Base-by-base conservation (phyloP, 2,888 invertebrate genomes). In the Mimachlamys varia region DNA sequence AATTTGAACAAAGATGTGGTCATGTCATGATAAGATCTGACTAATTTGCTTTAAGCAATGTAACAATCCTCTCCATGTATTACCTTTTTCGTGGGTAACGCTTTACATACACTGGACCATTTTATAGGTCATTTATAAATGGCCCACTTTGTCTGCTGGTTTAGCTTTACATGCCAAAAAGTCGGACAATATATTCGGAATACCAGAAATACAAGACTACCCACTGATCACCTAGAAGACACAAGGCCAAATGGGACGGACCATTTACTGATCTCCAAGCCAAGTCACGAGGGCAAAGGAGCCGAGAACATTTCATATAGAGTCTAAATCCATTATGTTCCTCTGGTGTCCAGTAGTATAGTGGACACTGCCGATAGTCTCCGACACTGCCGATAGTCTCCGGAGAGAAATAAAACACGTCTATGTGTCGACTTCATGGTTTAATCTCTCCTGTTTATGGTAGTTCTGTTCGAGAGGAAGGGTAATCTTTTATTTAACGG, bases 391-490 rank as follows among this genome's bases (percentile, higher is more conserved):
- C 76, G 13, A 44, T 44, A 12, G 76, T 76, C 76, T 33, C 76
- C 22, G 2, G 76, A 33, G 76, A 27, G 33, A 27, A 76, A 76
- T 76, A 33, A 76, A 76, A 76, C 76, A 76, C 76, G 33, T 76
- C 33, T 76, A 19, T 76, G 33, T 76, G 76, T 76, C 27, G 2
- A 3, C 76, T 76, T 7, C 76, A 58, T 76, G 76, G 76, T 76
- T 22, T 76, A 76, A 76, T 76, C 76, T 76, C 76, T 33, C 76
- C 33, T 22, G 33, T 76, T 58, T 76, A 76, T 76, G 76, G 76
- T 22, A 76, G 27, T 27, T 76, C 27, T 27, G 76, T 22, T 33
- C 0, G 76, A 2, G 13, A 27, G 76, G 76, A 76, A 33, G 62
- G 13, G 22, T 76, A 76, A 76, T 76, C 76, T 76, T 76, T 76